These are phyloP conservation scores for Heterotis niloticus DNA, from an alignment of 2,113 vertebrate genomes.

Conservation along the genomic window DNA sequence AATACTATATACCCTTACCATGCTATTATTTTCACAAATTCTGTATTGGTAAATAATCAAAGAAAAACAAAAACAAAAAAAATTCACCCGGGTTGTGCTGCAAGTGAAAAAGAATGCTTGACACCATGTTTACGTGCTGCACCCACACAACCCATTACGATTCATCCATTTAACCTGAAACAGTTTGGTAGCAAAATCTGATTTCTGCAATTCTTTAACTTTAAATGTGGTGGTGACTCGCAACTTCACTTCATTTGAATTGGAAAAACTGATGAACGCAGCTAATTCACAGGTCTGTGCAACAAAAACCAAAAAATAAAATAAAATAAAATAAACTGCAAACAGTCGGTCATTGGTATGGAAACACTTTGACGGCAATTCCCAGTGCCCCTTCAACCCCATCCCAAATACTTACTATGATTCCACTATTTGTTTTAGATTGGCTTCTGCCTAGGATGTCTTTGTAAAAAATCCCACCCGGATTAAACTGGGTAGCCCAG, in stretches of 20 bases:
- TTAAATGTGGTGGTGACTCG: conserved; percentile 1
- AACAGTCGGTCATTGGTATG: too few species aligned
- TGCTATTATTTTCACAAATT: background rate
- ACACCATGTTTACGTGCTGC: background rate
- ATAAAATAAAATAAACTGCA: background rate
- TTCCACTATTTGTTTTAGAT: conserved; percentile 79
- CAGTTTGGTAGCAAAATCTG: conserved; percentile 11
- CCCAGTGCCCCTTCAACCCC: background rate
- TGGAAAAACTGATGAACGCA: background rate
- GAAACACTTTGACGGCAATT: too few species aligned
- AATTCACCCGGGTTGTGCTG: background rate
- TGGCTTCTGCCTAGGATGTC: conserved; percentile 78
- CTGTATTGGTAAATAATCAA: background rate
- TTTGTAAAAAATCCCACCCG: conserved; percentile 96
- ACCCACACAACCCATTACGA: background rate
- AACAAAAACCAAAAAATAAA: background rate
- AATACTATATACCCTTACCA: too few species aligned
- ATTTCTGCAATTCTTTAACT: conserved; percentile 11
- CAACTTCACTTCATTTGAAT: conserved; percentile 14
- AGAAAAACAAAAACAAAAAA: background rate
- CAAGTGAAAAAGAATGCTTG: background rate
- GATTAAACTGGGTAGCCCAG: conserved; percentile 98
- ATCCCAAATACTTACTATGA: conserved; percentile 83
- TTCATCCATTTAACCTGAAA: conserved; percentile 24
- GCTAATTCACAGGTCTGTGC: background rate